phyloP scores from a whole-genome alignment of 2,113 vertebrate species.

The Opisthocomus hoazin region DNA sequence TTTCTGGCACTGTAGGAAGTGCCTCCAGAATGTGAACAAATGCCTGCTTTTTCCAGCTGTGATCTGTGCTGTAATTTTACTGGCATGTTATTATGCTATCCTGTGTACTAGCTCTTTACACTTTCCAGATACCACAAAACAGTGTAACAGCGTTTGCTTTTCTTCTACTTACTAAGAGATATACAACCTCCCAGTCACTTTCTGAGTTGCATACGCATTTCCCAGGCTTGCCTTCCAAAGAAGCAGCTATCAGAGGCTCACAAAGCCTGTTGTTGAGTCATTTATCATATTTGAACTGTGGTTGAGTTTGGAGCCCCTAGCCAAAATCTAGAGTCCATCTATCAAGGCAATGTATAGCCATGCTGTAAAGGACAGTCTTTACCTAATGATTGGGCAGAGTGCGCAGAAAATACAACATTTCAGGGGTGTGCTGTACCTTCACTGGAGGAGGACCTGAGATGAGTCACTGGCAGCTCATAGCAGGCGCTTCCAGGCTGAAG shows the following conservation, averaged over 20 bases:
- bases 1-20: constrained; percentile 40
- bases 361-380: background rate
- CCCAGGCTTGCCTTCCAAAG: background rate
- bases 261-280: background rate
- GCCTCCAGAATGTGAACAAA: constrained; percentile 41
- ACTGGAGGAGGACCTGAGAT: background rate
- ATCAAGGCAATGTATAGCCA: background rate
- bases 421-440: accelerated
- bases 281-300: background rate
- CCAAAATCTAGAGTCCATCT: background rate
- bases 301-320: background rate
- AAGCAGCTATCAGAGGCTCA: background rate
- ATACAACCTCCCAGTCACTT: background rate
- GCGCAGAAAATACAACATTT: background rate
- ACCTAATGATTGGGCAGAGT: background rate
- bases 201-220: background rate
- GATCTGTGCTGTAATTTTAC: constrained; percentile 54
- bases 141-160: background rate
- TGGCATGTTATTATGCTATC: background rate
- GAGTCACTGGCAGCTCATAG: background rate
- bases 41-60: constrained; percentile 36
- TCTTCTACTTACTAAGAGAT: background rate
- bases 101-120: background rate
- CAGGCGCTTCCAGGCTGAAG: background rate
- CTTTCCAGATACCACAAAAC: background rate